Evolutionary conservation across 1,140 invertebrate genomes (phyloP), one percentile per base, ranked within the genome.

Genomic region (Sycobia sp.): DNA sequence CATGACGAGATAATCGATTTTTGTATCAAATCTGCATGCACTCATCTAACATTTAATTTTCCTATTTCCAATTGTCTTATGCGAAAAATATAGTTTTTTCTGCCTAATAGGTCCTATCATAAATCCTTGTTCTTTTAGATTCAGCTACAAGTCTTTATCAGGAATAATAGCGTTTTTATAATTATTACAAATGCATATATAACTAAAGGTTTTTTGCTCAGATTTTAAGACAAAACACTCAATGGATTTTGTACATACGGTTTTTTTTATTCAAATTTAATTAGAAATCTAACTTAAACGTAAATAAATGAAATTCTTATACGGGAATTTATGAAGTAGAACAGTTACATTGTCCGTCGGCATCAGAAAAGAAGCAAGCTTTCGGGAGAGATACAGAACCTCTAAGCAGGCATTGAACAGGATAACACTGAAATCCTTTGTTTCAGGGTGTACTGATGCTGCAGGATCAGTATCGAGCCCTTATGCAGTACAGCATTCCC

Each of bases 401-500:
- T 9, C 25, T 58, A 25, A 68, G 70, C 70, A 68, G 67, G 77
- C 67, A 72, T 72, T 76, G 75, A 76, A 80, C 76, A 74, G 77
- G 79, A 80, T 82, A 81, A 81, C 78, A 80, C 80, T 80, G 71
- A 78, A 80, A 81, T 80, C 76, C 73, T 81, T 72, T 81, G 79
- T 80, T 83, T 81, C 86, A 88, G 86, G 89, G 88, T 62, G 82
- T 87, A 46, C 79, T 90, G 62, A 87, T 89, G 83, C 79, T 90
- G 46, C 87, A 88, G 79, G 88, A 90, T 76, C 87, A 89, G 66
- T 88, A 87, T 70, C 83, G 87, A 47, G 87, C 88, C 39, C 83
- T 88, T 8, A 86, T 90, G 83, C 88, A 90, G 71, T 90, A 88
- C 76, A 90, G 88, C 72, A 87, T 88, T 69, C 84, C 85, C 16